Evolutionary conservation across 2,888 invertebrate species (phyloP).

Genomic region (Lochmaea capreae): DNA sequence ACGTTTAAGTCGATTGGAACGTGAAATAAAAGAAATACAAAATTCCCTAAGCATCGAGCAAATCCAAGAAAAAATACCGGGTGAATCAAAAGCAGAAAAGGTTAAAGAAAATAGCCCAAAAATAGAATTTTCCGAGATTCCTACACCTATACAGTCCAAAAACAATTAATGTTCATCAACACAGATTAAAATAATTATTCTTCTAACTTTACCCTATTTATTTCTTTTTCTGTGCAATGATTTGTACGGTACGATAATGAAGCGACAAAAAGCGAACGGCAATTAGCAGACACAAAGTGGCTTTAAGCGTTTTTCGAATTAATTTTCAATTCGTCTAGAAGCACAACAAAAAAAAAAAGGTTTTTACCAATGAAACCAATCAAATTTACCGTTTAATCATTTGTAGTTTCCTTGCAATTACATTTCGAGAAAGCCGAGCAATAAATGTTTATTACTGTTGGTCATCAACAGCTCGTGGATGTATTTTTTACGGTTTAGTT

Average conservation of each 20-base stretch:
- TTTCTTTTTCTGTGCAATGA: too few species aligned
- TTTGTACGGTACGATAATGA: too few species aligned
- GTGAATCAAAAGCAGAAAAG: not conserved
- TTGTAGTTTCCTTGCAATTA: not conserved
- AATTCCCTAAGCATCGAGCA: not conserved
- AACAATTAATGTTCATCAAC: too few species aligned
- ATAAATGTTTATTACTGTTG: not conserved
- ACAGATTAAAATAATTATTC: too few species aligned
- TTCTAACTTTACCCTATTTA: too few species aligned
- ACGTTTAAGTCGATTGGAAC: not conserved
- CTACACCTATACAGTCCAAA: not conserved
- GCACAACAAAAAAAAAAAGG: not conserved
- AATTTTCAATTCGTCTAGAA: not conserved
- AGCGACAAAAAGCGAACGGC: too few species aligned
- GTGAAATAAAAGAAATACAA: not conserved
- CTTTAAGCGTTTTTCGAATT: too few species aligned
- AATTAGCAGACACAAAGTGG: too few species aligned
- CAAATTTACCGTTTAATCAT: not conserved
- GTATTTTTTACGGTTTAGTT: not conserved
- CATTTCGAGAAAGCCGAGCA: not conserved
- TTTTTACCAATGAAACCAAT: not conserved
- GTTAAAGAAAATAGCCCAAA: not conserved
- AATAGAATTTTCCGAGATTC: not conserved
- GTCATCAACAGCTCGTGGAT: not conserved
- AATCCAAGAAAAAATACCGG: not conserved